Conservation (phyloP, 2,797 vertebrate genomes). For the Falco concolor region DNA sequence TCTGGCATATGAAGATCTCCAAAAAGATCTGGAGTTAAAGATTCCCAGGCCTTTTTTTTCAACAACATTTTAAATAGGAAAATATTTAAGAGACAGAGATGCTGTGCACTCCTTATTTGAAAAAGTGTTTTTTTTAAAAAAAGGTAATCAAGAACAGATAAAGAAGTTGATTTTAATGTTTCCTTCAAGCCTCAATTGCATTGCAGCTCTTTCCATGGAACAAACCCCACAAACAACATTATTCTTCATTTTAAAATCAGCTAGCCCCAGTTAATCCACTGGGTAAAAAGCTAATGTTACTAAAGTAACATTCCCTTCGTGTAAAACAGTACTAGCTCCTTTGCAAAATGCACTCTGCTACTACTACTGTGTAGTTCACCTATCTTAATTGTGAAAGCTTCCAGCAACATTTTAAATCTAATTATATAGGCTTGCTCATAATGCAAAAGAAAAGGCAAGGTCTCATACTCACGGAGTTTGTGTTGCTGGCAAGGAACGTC, state of each 20-base stretch:
- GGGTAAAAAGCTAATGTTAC: neutral
- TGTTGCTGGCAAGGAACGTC: constrained; percentile 83
- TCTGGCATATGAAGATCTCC: neutral
- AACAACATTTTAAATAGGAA: neutral
- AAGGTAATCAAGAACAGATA: too few relatives aligned
- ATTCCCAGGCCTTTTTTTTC: neutral
- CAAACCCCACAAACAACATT: neutral
- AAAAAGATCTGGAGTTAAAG: neutral
- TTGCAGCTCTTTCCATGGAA: neutral
- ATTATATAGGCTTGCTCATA: neutral
- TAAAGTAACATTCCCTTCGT: neutral
- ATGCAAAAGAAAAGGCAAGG: neutral
- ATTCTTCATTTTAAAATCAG: neutral
- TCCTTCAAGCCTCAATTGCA: neutral
- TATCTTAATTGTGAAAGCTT: neutral
- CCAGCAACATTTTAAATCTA: neutral
- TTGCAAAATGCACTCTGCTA: neutral
- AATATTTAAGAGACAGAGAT: neutral
- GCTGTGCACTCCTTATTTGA: neutral
- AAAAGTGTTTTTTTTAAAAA: neutral
- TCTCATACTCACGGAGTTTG: constrained; percentile 82
- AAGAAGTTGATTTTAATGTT: neutral
- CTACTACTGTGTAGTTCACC: neutral
- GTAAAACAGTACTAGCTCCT: neutral
- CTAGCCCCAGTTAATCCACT: neutral